Conservation (phyloP, 2,113 vertebrate genomes). For the Marmota flaviventris region DNA sequence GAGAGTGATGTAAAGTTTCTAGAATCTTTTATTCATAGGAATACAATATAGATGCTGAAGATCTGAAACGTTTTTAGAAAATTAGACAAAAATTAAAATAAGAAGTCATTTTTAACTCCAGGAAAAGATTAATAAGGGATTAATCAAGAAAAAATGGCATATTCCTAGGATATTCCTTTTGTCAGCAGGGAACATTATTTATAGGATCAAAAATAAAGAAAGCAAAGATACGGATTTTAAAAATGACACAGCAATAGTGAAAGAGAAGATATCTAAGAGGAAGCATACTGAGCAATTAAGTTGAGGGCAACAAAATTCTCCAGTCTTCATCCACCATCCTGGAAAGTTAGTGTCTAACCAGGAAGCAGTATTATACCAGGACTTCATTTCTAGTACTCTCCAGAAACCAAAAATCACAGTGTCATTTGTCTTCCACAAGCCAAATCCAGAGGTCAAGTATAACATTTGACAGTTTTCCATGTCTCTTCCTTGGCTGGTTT, state of each 20-base stretch:
- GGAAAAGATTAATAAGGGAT: neutral
- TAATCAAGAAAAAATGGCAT: neutral
- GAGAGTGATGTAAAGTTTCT: neutral
- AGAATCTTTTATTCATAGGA: neutral
- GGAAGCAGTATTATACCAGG: neutral
- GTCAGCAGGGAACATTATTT: neutral
- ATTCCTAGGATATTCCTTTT: neutral
- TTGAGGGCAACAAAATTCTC: neutral
- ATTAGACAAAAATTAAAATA: neutral
- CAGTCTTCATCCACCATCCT: neutral
- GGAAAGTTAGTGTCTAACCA: neutral
- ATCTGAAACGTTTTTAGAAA: neutral
- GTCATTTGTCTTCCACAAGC: neutral
- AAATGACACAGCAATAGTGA: neutral
- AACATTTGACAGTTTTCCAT: neutral
- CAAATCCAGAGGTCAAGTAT: neutral
- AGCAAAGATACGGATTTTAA: neutral
- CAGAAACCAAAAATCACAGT: neutral
- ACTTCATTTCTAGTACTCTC: neutral
- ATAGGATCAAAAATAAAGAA: neutral
- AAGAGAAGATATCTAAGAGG: neutral
- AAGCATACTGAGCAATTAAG: neutral
- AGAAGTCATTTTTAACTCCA: neutral
- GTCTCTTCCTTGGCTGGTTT: neutral
- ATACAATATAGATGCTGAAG: neutral